Conservation (phyloP, 2,888 invertebrate species). For the Orchesellides sinensis region DNA sequence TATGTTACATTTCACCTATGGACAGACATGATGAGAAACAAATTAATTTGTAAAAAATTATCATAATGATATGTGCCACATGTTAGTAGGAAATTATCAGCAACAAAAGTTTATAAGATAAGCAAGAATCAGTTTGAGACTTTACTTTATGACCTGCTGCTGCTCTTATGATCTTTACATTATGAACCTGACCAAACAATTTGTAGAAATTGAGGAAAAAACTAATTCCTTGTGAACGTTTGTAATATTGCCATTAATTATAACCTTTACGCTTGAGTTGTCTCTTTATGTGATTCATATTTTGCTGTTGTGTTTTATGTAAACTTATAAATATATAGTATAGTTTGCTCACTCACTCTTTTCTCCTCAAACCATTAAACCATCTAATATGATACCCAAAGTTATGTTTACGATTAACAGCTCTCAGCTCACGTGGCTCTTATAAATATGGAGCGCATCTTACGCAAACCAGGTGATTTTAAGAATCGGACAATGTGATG, state of each 20-base stretch:
- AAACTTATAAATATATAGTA: background rate
- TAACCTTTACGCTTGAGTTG: conserved; percentile 57
- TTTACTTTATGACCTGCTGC: background rate
- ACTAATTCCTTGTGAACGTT: conserved; percentile 49
- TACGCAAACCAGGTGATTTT: background rate
- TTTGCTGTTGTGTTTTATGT: background rate
- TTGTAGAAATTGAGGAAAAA: conserved; percentile 55
- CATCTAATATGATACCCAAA: conserved; percentile 41
- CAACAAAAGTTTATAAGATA: too few species aligned
- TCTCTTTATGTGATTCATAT: conserved; percentile 40
- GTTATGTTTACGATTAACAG: background rate
- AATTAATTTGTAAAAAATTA: conserved; percentile 1
- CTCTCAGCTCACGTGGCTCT: background rate
- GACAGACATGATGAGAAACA: conserved; percentile 1
- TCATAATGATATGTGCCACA: too few species aligned
- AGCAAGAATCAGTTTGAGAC: background rate
- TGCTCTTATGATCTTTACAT: background rate
- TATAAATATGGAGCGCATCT: conserved; percentile 25
- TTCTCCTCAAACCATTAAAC: conserved; percentile 56
- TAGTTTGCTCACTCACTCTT: background rate
- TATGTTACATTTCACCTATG: background rate
- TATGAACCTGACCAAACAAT: background rate
- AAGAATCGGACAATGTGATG: background rate
- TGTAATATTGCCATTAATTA: conserved; percentile 54
- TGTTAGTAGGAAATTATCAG: background rate